Conservation (phyloP, 2,888 invertebrate genomes). For the Steinernema scapterisci region DNA sequence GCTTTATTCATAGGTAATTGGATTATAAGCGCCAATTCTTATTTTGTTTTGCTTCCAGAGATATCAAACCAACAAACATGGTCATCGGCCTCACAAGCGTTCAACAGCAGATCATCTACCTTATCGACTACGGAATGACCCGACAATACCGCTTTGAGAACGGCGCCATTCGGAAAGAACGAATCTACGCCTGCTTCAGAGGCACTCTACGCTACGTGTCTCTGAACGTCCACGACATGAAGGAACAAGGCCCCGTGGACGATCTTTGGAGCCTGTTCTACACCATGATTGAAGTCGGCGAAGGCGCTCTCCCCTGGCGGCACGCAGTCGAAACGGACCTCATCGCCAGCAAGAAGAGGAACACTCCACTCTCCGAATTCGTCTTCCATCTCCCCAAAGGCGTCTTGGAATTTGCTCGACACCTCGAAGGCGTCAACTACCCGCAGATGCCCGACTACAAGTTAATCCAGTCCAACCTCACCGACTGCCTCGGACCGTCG, state of each 20-base stretch:
- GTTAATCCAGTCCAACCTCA: constrained; percentile 38
- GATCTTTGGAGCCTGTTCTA: constrained; percentile 59
- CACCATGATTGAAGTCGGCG: constrained; percentile 55
- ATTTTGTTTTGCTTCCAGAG: constrained; percentile 33
- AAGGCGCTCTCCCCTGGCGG: constrained; percentile 59
- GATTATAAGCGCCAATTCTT: not conserved
- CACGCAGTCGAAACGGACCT: constrained; percentile 51
- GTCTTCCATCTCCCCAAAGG: constrained; percentile 33
- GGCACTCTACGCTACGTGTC: constrained; percentile 63
- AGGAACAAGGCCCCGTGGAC: constrained; percentile 54
- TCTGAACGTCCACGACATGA: constrained; percentile 56
- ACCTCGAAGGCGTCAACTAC: constrained; percentile 36
- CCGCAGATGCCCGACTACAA: constrained; percentile 44
- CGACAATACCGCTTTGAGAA: constrained; percentile 45
- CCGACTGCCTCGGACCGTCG: not conserved
- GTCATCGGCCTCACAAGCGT: constrained; percentile 50
- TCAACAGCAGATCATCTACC: constrained; percentile 48
- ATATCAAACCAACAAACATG: constrained; percentile 64
- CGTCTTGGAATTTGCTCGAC: constrained; percentile 31
- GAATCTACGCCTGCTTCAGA: constrained; percentile 54
- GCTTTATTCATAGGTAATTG: constrained; percentile 52
- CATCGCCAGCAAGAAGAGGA: constrained; percentile 48
- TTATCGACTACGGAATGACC: constrained; percentile 63
- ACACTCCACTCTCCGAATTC: constrained; percentile 36
- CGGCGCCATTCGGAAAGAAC: constrained; percentile 52